phyloP scores from a whole-genome alignment of 2,113 vertebrate genomes.

The Atlantisia rogersi region DNA sequence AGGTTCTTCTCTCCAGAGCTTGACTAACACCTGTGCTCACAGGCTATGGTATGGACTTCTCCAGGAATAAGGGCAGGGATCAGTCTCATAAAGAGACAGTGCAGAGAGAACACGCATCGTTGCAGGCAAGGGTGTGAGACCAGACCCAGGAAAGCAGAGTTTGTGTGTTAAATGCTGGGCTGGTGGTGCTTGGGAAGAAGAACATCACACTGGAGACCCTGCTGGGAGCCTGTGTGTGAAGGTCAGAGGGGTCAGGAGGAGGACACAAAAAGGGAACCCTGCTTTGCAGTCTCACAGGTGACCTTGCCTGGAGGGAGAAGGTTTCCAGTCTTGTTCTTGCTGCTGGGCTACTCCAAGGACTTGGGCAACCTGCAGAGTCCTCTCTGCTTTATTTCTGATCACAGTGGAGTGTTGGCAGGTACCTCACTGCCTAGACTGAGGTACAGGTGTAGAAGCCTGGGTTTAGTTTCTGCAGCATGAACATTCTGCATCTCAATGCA shows the following conservation, averaged over 20 bases:
- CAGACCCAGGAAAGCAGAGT: background rate
- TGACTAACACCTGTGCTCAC: background rate
- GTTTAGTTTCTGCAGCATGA: background rate
- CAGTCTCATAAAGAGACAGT: background rate
- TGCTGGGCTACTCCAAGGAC: background rate
- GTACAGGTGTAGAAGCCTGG: background rate
- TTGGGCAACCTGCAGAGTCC: background rate
- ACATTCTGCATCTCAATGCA: background rate
- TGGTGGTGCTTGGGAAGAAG: background rate
- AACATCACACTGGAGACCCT: background rate
- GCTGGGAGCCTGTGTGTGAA: background rate
- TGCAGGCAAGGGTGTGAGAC: background rate
- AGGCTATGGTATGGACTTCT: background rate
- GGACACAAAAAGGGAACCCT: background rate
- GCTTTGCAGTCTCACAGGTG: background rate
- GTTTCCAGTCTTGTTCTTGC: background rate
- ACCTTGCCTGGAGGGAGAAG: background rate
- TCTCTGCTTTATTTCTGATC: background rate
- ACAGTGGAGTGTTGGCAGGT: background rate
- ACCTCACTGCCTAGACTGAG: background rate
- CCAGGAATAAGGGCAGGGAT: background rate
- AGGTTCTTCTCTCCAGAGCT: background rate
- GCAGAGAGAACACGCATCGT: background rate
- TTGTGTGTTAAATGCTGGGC: background rate
- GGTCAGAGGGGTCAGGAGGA: background rate